A percentile compares a stretch with the other conserved stretches of the same genome.
phyloP scores from a whole-genome alignment of 1,140 invertebrate species.

The Platorchestia sp. region DNA sequence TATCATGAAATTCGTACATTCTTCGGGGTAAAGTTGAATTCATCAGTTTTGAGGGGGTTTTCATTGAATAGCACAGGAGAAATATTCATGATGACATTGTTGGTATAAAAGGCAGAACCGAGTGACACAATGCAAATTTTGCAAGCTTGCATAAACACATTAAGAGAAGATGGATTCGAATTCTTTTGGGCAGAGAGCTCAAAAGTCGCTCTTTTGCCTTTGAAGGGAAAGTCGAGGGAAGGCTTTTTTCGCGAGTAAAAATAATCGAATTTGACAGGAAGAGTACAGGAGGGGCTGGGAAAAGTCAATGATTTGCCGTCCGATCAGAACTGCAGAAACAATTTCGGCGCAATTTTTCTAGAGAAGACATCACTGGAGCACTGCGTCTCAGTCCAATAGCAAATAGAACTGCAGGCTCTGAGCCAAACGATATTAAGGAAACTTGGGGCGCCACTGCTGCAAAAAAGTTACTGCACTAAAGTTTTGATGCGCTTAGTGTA shows the following conservation, averaged over 20 bases:
- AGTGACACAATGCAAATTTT: neutral
- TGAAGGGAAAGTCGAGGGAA: neutral
- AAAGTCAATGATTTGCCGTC: neutral
- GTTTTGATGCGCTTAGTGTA: constrained; percentile 37
- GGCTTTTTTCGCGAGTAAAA: neutral
- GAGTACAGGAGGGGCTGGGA: neutral
- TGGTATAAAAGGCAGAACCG: neutral
- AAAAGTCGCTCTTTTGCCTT: neutral
- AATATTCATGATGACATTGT: neutral
- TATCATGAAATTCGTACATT: no score
- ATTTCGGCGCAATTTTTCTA: neutral
- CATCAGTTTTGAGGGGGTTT: neutral
- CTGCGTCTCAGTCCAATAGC: neutral
- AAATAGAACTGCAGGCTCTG: constrained; percentile 14
- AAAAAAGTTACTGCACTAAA: constrained; percentile 2
- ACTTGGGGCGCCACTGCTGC: neutral
- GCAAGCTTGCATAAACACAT: neutral
- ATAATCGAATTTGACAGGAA: constrained; percentile 1
- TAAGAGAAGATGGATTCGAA: neutral
- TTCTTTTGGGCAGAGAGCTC: neutral
- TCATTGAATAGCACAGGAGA: neutral
- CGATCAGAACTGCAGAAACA: constrained; percentile 27
- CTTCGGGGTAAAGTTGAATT: no score
- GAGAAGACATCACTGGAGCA: neutral
- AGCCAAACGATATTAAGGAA: constrained; percentile 31